These are phyloP conservation scores for Hemichromis elongatus DNA, from an alignment of 2,113 vertebrate genomes.

Conservation along the genomic window DNA sequence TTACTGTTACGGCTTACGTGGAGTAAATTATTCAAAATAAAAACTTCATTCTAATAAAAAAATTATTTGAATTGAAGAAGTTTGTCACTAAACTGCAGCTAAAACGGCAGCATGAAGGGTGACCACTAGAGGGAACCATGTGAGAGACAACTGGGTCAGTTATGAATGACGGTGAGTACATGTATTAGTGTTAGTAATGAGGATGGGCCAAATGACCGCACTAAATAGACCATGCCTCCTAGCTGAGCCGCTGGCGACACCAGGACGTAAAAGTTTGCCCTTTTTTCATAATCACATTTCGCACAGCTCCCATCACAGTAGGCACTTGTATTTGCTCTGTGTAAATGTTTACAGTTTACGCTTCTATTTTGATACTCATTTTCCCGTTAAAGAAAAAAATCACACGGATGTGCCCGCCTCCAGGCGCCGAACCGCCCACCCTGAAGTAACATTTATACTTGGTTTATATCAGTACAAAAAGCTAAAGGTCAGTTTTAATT, in stretches of 20 bases:
- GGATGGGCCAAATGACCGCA: not conserved
- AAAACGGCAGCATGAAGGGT: not conserved
- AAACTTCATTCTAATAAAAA: not conserved
- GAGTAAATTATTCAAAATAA: not conserved
- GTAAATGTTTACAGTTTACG: not conserved
- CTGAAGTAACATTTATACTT: not conserved
- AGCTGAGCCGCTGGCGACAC: not conserved
- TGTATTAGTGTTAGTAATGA: not conserved
- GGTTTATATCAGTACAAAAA: not conserved
- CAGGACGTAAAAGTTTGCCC: not conserved
- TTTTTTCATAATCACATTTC: not conserved
- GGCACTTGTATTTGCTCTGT: not conserved
- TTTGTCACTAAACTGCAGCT: not conserved
- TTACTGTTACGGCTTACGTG: not conserved
- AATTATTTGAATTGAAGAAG: too few relatives aligned
- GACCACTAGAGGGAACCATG: conserved; percentile 9
- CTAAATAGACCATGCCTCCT: not conserved
- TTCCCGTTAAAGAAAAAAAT: not conserved
- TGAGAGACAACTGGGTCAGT: not conserved
- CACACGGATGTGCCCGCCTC: not conserved
- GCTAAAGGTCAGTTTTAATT: not conserved
- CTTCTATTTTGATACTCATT: not conserved
- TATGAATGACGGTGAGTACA: not conserved
- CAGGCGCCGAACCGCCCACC: not conserved
- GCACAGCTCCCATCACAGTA: not conserved